Conservation (phyloP, 1,140 invertebrate species). For the Zaprionus gabonicus region DNA sequence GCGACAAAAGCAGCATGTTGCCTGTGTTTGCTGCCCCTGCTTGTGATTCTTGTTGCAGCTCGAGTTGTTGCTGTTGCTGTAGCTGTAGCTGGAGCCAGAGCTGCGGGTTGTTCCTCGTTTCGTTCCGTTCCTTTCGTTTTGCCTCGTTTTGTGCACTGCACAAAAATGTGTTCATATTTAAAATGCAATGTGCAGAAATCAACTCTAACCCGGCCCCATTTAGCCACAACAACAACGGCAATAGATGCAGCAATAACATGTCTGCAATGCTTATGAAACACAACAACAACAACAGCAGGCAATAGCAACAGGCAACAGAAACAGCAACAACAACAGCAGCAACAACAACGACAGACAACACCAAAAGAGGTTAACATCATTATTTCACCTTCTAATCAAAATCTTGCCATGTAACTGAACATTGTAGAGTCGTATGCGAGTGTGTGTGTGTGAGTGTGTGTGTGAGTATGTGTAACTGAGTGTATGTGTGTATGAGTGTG, state of each 20-base stretch:
- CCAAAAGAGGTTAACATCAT: slow-evolving; percentile 78
- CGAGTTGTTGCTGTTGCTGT: slow-evolving; percentile 9
- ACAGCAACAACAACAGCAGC: slow-evolving; percentile 4
- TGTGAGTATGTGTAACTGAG: slow-evolving; percentile 12
- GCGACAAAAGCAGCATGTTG: slow-evolving; percentile 51
- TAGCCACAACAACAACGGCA: slow-evolving; percentile 34
- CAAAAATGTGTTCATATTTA: slow-evolving; percentile 58
- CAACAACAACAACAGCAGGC: slow-evolving; percentile 24
- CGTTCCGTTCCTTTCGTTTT: not conserved
- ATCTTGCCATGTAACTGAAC: slow-evolving; percentile 57
- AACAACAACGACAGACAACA: slow-evolving; percentile 31
- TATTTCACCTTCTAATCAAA: slow-evolving; percentile 83
- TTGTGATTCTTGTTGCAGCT: slow-evolving; percentile 21
- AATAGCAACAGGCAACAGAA: slow-evolving; percentile 7
- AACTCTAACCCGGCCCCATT: slow-evolving; percentile 74
- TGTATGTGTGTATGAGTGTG: slow-evolving; percentile 14
- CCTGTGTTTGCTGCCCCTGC: slow-evolving; percentile 12
- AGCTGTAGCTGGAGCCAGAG: slow-evolving; percentile 43
- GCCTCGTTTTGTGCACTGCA: slow-evolving; percentile 14
- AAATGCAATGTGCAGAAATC: slow-evolving; percentile 52
- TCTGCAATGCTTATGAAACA: slow-evolving; percentile 55
- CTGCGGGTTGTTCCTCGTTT: slow-evolving; percentile 40
- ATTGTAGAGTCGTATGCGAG: slow-evolving; percentile 33
- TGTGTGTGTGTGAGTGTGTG: slow-evolving; percentile 21
- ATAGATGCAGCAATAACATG: slow-evolving; percentile 17